A percentile compares a stretch with the other conserved stretches of the same genome.
Conservation (phyloP, 2,113 vertebrate genomes). For the Porphyrio hochstetteri region DNA sequence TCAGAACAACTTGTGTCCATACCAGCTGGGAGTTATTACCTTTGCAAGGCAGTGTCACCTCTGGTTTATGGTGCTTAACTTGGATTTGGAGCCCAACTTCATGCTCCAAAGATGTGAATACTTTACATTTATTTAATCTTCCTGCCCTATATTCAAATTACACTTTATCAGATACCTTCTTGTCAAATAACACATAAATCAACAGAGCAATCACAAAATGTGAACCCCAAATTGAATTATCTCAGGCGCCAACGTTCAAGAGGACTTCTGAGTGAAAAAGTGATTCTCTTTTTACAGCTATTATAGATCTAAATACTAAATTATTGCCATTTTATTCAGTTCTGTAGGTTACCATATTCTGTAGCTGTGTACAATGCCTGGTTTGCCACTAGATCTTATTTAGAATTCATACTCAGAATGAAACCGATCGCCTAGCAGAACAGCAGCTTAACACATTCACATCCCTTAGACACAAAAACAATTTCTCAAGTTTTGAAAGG, state of each 20-base stretch:
- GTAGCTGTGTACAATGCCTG: not conserved
- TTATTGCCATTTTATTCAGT: not conserved
- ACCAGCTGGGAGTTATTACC: not conserved
- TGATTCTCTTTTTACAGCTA: not conserved
- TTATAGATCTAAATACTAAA: not conserved
- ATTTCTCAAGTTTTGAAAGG: not conserved
- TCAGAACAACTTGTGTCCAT: not conserved
- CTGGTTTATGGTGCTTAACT: not conserved
- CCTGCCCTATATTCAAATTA: not conserved
- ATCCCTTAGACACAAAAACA: not conserved
- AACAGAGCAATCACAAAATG: not conserved
- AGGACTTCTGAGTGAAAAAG: not conserved
- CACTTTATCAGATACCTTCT: not conserved
- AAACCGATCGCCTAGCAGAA: not conserved
- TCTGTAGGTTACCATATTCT: not conserved
- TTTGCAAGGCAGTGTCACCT: not conserved
- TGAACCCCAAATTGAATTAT: not conserved
- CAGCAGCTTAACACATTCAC: not conserved
- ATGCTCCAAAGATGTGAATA: not conserved
- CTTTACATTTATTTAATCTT: not conserved
- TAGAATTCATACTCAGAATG: not conserved
- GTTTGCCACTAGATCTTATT: not conserved
- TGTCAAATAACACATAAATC: not conserved
- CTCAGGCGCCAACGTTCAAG: not conserved
- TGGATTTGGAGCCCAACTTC: not conserved